Conservation (phyloP, 2,797 vertebrate species). For the Cephalopachus bancanus region DNA sequence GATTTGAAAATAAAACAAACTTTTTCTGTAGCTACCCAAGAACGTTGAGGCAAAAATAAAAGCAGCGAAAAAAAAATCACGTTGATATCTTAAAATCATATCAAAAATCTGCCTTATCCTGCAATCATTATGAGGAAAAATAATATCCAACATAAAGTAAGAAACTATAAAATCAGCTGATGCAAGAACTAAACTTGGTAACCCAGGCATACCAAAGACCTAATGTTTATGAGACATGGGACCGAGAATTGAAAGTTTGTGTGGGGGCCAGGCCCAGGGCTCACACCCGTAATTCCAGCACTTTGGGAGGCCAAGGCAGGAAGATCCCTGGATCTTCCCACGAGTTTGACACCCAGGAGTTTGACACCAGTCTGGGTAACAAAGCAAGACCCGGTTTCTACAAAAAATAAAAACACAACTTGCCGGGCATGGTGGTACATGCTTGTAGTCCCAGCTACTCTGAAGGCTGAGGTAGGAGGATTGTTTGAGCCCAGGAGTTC, state of each 20-base stretch:
- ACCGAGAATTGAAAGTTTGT: neutral
- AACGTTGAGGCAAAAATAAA: conserved; percentile 34
- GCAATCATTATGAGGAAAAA: neutral
- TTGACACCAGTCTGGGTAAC: no score
- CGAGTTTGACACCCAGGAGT: no score
- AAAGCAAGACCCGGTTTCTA: no score
- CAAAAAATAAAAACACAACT: no score
- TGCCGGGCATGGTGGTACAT: no score
- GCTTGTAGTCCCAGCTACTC: no score
- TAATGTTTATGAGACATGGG: neutral
- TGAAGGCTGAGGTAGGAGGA: no score
- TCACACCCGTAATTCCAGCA: no score
- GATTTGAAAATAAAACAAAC: neutral
- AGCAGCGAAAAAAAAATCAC: neutral
- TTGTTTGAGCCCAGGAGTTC: no score
- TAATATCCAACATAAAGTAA: conserved; percentile 45
- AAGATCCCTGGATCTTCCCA: no score
- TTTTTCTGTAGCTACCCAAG: neutral
- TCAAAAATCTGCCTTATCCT: conserved; percentile 1
- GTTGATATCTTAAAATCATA: neutral
- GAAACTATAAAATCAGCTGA: neutral
- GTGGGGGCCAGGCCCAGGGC: no score
- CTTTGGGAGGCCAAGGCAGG: no score
- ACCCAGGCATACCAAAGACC: neutral
- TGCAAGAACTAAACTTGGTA: neutral